phyloP scores from a whole-genome alignment of 2,888 invertebrate genomes.

The Lasioglossum calceatum region DNA sequence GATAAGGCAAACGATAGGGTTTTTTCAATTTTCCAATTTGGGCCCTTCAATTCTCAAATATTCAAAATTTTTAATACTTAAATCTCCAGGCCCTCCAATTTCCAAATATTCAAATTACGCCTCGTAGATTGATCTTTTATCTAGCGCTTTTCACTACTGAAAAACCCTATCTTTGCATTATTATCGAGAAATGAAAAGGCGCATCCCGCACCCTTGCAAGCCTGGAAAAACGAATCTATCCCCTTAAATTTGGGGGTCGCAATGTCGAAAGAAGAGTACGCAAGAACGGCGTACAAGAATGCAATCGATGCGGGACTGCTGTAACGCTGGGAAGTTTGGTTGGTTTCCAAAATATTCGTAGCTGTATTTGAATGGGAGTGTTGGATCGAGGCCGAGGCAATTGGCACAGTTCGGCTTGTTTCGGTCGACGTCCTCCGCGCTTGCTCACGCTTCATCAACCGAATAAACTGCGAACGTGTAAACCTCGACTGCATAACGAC shows the following conservation, averaged over 20 bases:
- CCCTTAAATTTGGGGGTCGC: background rate
- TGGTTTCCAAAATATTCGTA: background rate
- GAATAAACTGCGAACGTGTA: conserved; percentile 37
- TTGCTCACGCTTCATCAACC: conserved; percentile 35
- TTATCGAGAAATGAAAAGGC: no score
- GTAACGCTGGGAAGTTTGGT: background rate
- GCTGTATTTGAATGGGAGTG: conserved; percentile 26
- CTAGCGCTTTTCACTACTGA: no score
- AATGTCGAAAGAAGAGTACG: background rate
- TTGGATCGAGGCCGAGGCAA: conserved; percentile 25
- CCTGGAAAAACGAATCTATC: no score
- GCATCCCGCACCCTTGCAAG: no score
- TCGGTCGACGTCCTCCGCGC: conserved; percentile 16
- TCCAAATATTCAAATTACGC: no score
- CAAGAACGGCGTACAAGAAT: background rate
- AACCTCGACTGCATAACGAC: conserved; percentile 13
- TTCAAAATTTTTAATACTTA: no score
- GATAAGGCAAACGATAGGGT: no score
- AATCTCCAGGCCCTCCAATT: no score
- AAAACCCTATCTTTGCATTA: no score
- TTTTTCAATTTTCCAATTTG: no score
- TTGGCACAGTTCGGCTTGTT: conserved; percentile 33
- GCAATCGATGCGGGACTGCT: conserved; percentile 1
- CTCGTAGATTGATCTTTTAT: no score
- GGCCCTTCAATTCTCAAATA: no score